phyloP scores from a whole-genome alignment of 2,888 invertebrate genomes.

The Lycocerus yunnanus region DNA sequence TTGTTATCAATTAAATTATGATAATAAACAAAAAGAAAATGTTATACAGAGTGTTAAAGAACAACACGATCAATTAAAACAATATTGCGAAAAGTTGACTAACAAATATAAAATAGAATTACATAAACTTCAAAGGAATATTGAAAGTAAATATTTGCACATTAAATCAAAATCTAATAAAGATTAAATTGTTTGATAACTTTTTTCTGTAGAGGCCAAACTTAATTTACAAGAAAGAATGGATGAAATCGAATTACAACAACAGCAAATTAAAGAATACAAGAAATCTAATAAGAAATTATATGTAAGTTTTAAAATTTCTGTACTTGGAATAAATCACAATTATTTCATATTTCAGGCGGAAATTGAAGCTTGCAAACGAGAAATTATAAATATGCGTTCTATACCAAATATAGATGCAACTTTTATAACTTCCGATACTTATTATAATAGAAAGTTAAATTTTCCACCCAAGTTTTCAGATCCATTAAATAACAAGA shows the following conservation, averaged over 20 bases:
- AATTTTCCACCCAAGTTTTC: background rate
- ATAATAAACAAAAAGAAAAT: slow-evolving; percentile 30
- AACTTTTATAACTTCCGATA: background rate
- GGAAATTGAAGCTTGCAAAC: background rate
- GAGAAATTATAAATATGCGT: background rate
- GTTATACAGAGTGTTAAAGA: slow-evolving; percentile 16
- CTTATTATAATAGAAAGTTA: background rate
- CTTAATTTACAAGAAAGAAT: slow-evolving; percentile 1
- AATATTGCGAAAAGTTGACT: slow-evolving; percentile 16
- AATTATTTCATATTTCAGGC: background rate
- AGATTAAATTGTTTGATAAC: background rate
- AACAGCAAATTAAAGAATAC: slow-evolving; percentile 1
- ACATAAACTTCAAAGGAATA: slow-evolving; percentile 16
- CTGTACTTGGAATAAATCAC: background rate
- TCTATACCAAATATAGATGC: background rate
- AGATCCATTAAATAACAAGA: background rate
- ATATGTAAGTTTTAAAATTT: background rate
- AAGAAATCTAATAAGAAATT: background rate
- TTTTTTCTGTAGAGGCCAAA: background rate
- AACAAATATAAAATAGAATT: slow-evolving; percentile 27
- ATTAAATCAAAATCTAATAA: background rate
- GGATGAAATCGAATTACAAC: background rate
- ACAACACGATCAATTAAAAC: slow-evolving; percentile 29
- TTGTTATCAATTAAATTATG: slow-evolving; percentile 33
- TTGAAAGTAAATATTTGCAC: slow-evolving; percentile 5